These are phyloP conservation scores for Hemithea aestivaria DNA, from an alignment of 2,888 invertebrate genomes.

Conservation along the genomic window DNA sequence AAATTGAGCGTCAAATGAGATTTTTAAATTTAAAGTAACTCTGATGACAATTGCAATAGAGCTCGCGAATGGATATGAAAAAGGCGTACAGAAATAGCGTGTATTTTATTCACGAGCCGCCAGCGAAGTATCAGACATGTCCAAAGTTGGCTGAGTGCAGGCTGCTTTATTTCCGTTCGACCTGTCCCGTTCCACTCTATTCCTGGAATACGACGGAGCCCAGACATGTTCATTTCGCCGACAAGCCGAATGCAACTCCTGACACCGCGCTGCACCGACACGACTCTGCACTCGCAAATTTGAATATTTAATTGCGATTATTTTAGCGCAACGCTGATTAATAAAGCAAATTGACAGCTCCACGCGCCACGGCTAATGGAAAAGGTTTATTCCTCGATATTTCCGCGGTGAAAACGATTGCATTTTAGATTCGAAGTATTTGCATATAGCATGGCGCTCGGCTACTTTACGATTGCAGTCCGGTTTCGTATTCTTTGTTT, in stretches of 20 bases:
- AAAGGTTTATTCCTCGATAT: conserved; percentile 45
- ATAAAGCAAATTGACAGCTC: conserved; percentile 59
- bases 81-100: conserved; percentile 49
- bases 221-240: conserved; percentile 69
- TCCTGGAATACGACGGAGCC: conserved; percentile 58
- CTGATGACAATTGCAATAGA: conserved; percentile 36
- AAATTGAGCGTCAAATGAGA: conserved; percentile 16
- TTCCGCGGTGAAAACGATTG: conserved; percentile 46
- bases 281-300: conserved; percentile 68
- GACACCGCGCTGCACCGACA: conserved; percentile 65
- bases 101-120: conserved; percentile 69
- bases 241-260: conserved; percentile 68
- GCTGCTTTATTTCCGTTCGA: conserved; percentile 75
- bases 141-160: conserved; percentile 72
- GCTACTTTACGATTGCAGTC: conserved; percentile 58
- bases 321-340: conserved; percentile 57
- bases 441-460: conserved; percentile 48
- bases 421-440: conserved; percentile 54
- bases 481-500: conserved; percentile 59
- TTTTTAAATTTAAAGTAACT: conserved; percentile 1
- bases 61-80: conserved; percentile 38
- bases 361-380: conserved; percentile 45
- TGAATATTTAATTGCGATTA: conserved; percentile 70
- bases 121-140: conserved; percentile 69
- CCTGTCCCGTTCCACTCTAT: conserved; percentile 69